Conservation (phyloP, 2,113 vertebrate species). For the Melospiza melodia region DNA sequence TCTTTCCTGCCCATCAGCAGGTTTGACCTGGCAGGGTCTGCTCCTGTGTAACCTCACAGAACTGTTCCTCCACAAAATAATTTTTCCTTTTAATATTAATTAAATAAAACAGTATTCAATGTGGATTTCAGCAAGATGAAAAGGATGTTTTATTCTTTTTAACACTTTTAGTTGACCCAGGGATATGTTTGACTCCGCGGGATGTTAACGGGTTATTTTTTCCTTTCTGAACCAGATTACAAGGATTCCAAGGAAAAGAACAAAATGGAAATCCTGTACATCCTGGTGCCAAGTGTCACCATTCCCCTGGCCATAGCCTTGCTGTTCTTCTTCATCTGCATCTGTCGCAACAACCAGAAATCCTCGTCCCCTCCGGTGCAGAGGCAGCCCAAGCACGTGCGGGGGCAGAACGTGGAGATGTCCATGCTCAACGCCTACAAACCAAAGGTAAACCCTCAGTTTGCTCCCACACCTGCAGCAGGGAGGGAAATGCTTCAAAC, state of each 20-base stretch:
- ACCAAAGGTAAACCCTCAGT: constrained; percentile 82
- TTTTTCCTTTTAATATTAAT: not conserved
- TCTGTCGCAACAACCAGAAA: constrained; percentile 97
- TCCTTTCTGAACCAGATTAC: constrained; percentile 73
- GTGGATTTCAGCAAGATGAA: not conserved
- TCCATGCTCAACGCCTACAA: constrained; percentile 96
- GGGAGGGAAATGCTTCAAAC: not conserved
- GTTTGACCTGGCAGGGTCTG: not conserved
- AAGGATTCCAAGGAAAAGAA: constrained; percentile 91
- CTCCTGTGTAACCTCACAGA: not conserved
- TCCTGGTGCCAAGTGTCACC: constrained; percentile 94
- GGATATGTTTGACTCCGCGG: not conserved
- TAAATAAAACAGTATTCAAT: not conserved
- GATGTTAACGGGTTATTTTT: not conserved
- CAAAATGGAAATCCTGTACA: constrained; percentile 96
- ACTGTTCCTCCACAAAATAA: not conserved
- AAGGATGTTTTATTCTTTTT: not conserved
- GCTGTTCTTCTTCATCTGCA: constrained; percentile 97
- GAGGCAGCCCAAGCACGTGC: constrained; percentile 90
- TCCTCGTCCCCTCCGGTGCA: constrained; percentile 82
- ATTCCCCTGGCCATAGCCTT: constrained; percentile 93
- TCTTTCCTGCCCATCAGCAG: not conserved
- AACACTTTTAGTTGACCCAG: not conserved
- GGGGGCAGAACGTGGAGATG: constrained; percentile 98
- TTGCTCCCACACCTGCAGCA: not conserved